Conservation (phyloP, 2,113 vertebrate genomes). For the Amblyopsis rosae region DNA sequence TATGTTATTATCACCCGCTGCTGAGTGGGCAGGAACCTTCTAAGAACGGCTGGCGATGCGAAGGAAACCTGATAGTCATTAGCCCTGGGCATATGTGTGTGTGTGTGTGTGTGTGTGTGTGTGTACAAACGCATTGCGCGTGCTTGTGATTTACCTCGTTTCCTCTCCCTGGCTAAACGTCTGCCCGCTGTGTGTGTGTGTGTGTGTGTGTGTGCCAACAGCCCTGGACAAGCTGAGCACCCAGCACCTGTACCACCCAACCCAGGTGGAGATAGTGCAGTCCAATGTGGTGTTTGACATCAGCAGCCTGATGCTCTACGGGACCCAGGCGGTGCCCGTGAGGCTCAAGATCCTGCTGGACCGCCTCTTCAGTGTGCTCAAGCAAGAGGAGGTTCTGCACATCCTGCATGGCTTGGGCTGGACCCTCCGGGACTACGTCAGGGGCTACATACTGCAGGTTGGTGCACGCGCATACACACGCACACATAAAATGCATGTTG, state of each 20-base stretch:
- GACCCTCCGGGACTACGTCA: constrained; percentile 96
- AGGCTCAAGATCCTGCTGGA: constrained; percentile 97
- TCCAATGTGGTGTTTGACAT: constrained; percentile 98
- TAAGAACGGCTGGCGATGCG: constrained; percentile 84
- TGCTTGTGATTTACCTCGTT: background rate
- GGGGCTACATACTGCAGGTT: constrained; percentile 96
- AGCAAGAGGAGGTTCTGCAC: constrained; percentile 95
- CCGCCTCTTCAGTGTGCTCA: constrained; percentile 97
- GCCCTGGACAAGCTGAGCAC: constrained; percentile 95
- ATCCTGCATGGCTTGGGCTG: constrained; percentile 96
- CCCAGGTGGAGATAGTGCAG: constrained; percentile 97
- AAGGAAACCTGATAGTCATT: constrained; percentile 88
- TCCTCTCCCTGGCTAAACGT: background rate
- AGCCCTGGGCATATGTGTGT: constrained; percentile 49
- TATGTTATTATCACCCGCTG: constrained; percentile 86
- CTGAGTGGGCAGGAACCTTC: constrained; percentile 88
- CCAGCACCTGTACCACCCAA: constrained; percentile 87
- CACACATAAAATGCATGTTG: no score
- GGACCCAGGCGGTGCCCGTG: constrained; percentile 93
- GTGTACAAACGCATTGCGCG: constrained; percentile 2
- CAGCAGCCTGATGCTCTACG: constrained; percentile 97
- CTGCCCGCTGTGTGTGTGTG: background rate
- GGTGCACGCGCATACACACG: constrained; percentile 21
- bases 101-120: constrained; percentile 15
- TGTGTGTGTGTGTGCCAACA: constrained; percentile 63